Percentiles rank a stretch among this genome's conserved stretches.
These are phyloP conservation scores for Proctacanthus coquilletti DNA, from an alignment of 1,140 invertebrate species.

Conservation along the genomic window DNA sequence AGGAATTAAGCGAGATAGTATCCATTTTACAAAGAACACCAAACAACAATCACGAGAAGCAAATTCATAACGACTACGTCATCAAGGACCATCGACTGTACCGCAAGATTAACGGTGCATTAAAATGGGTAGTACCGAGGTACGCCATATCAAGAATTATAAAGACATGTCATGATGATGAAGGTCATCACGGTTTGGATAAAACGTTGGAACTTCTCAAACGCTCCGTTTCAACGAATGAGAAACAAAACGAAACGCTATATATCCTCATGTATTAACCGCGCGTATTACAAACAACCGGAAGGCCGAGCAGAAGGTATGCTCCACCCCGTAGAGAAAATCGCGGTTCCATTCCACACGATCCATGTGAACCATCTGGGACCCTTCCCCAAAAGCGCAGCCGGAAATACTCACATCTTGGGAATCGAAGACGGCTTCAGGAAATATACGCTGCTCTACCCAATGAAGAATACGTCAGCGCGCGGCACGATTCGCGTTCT, in stretches of 20 bases:
- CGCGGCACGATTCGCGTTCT: neutral
- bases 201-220: neutral
- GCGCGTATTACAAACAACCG: constrained; percentile 6
- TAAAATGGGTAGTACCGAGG: neutral
- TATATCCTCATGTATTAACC: neutral
- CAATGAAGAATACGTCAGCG: neutral
- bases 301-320: constrained; percentile 10
- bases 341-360: constrained; percentile 7
- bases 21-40: neutral
- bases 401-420: neutral
- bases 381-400: constrained; percentile 5
- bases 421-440: neutral
- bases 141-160: neutral
- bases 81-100: neutral
- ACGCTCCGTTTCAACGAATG: neutral
- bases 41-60: too few species aligned
- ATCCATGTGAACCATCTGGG: constrained; percentile 13
- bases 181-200: neutral
- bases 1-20: neutral
- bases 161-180: neutral
- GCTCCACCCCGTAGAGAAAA: constrained; percentile 10
- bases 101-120: neutral
- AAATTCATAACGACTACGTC: neutral
- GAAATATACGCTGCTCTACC: neutral
- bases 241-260: neutral